A percentile compares a stretch with the other conserved stretches of the same genome.
These are phyloP conservation scores for Podocnemis expansa DNA, from an alignment of 2,113 vertebrate species.

Conservation along the genomic window DNA sequence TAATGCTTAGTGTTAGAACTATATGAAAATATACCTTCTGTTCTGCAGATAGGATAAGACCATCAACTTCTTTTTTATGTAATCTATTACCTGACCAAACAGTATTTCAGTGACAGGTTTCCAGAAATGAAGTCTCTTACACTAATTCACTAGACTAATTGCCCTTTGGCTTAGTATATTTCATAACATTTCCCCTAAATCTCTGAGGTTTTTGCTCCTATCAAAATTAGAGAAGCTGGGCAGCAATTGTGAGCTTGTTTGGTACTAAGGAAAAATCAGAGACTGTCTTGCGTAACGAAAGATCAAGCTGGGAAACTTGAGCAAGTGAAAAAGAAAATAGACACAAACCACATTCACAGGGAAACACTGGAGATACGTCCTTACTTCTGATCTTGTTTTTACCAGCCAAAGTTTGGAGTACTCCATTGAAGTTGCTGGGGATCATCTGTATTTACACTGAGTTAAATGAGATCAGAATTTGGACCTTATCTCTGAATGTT, in stretches of 20 bases:
- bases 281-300: neutral
- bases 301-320: constrained; percentile 4
- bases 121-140: neutral
- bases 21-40: fast-evolving
- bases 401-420: neutral
- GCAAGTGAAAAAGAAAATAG: constrained; percentile 17
- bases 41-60: fast-evolving
- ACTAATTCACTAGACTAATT: neutral
- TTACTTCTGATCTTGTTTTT: neutral
- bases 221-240: neutral
- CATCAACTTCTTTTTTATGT: neutral
- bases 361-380: constrained; percentile 3
- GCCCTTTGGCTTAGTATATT: neutral
- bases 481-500: neutral
- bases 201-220: neutral
- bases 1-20: fast-evolving
- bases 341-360: neutral
- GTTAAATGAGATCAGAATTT: neutral
- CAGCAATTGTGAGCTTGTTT: neutral
- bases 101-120: neutral
- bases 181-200: neutral
- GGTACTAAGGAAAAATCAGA: neutral
- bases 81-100: neutral
- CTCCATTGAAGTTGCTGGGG: neutral
- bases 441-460: neutral